Base-by-base conservation (phyloP, 53 echinoderm and acorn worm species). In the Astropecten irregularis region DNA sequence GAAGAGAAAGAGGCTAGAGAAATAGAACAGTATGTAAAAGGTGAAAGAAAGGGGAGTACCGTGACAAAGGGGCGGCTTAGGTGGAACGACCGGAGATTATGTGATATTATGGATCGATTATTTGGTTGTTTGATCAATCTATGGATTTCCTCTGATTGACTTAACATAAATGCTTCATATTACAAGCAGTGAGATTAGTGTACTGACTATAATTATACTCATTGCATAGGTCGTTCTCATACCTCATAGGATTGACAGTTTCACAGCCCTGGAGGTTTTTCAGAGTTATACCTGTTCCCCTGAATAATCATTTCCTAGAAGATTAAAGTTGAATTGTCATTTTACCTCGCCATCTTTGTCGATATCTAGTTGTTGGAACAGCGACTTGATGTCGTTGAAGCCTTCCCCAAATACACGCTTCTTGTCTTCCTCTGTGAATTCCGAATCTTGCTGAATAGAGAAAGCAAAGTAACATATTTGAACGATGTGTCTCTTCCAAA, bases 351-450 rank as follows among this genome's bases (percentile, higher is more conserved):
- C 47, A 46, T 68, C 52, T 34, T 4, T 31, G 0, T 49, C 7
- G 9, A 52, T 68, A 56, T 83, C 83, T 4, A 83, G 14, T 21
- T 42, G 27, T 9, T 56, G 39, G 32, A 83, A 83, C 38, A 83
- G 46, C 31, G 39, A 28, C 27, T 69, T 57, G n/a, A 47, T 52
- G 40, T 55, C 66, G 3, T 39, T 40, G 46, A 49, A 76, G 37
- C 83, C 54, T 2, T 84, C 79, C 16, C 93, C 96, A 49, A 95
- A 95, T 9, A 95, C 51, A 10, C 23, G 66, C 51, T 77, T 83
- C 11, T 84, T 85, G 49, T 95, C 86, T 4, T 82, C 79, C 9
- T 88, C 84, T 35, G 86, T 87, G 34, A 95, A 95, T 36, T 85
- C 62, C 40, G 85, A 73, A 15, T 55, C 76, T 39, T 77, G 50